Percentiles rank a stretch among this genome's conserved stretches.
Conservation (phyloP, 1,140 invertebrate genomes). For the Cyclina sinensis region DNA sequence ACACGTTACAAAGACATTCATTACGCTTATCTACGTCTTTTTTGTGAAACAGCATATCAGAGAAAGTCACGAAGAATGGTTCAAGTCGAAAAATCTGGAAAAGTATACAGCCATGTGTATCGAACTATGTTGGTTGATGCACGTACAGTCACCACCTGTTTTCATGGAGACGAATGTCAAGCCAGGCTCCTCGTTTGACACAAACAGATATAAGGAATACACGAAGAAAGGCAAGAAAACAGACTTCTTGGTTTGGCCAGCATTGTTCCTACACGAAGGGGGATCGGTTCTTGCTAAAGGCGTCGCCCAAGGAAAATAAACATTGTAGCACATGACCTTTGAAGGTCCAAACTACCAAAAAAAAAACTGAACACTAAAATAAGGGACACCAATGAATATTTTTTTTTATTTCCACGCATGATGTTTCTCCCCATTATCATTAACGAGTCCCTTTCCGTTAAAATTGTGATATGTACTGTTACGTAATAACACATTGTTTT, state of each 20-base stretch:
- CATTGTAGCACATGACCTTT: too few relatives aligned
- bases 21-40: too few relatives aligned
- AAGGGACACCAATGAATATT: too few relatives aligned
- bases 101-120: not conserved
- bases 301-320: not conserved
- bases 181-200: not conserved
- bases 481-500: too few relatives aligned
- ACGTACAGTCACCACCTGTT: conserved; percentile 9
- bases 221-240: not conserved
- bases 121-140: not conserved
- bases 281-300: not conserved
- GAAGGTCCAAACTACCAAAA: too few relatives aligned
- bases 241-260: conserved; percentile 25
- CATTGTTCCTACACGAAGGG: not conserved
- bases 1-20: too few relatives aligned
- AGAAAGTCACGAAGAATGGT: not conserved
- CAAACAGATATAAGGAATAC: not conserved
- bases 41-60: too few relatives aligned
- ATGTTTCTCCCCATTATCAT: too few relatives aligned
- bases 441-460: too few relatives aligned
- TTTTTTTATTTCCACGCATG: too few relatives aligned
- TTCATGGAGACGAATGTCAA: not conserved
- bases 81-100: not conserved
- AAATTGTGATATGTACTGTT: too few relatives aligned
- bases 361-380: too few relatives aligned